These are phyloP conservation scores for Ommatoiulus sabulosus DNA, from an alignment of 2,888 invertebrate species.

Conservation along the genomic window DNA sequence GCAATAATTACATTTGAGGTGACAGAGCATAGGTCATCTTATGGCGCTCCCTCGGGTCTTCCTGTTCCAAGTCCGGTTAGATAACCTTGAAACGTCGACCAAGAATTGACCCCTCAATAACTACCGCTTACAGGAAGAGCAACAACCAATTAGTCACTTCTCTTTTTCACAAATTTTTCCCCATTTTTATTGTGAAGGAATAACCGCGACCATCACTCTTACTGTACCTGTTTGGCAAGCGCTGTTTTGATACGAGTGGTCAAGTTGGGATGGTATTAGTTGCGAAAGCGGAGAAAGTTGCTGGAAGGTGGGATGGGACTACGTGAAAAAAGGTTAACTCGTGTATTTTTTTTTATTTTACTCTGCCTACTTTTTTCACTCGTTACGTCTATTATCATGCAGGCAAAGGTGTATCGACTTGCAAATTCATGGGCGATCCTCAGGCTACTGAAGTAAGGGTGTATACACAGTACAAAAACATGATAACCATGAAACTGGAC, in stretches of 20 bases:
- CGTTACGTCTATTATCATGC: background rate
- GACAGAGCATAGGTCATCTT: slow-evolving; percentile 31
- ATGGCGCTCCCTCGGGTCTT: background rate
- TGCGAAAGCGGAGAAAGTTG: background rate
- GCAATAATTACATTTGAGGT: background rate
- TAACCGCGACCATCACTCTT: background rate
- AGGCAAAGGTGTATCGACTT: slow-evolving; percentile 25
- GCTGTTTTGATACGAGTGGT: background rate
- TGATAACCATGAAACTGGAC: slow-evolving; percentile 18
- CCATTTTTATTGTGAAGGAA: background rate
- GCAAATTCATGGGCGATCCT: slow-evolving; percentile 35
- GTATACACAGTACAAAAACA: background rate
- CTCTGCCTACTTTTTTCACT: background rate
- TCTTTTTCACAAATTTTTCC: slow-evolving; percentile 16
- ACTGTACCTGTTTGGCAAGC: slow-evolving; percentile 31
- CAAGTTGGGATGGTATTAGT: background rate
- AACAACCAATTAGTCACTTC: slow-evolving; percentile 13
- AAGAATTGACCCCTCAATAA: background rate
- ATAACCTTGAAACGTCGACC: slow-evolving; percentile 18
- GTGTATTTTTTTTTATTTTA: background rate
- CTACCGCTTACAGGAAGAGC: background rate
- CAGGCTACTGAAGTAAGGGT: slow-evolving; percentile 3
- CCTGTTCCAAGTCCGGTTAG: slow-evolving; percentile 22
- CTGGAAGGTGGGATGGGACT: background rate
- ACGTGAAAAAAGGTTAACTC: background rate